phyloP scores from a whole-genome alignment of 1,140 invertebrate genomes.

The Drosophila triauraria region DNA sequence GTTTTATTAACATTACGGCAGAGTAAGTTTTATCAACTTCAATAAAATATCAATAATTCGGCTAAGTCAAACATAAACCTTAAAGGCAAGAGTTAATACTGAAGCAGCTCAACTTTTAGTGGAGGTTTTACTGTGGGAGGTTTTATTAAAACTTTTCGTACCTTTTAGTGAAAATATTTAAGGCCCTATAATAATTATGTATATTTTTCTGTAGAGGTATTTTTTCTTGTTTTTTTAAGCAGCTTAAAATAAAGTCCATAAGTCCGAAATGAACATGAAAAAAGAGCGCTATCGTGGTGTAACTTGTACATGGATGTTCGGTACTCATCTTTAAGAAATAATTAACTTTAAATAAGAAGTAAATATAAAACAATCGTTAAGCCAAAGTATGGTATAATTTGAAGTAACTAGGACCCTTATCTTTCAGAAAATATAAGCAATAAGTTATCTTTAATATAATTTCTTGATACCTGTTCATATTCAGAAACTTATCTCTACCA shows the following conservation, averaged over 20 bases:
- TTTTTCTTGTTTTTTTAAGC: background rate
- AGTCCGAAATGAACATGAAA: background rate
- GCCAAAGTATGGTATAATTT: too few species aligned
- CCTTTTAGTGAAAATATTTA: background rate
- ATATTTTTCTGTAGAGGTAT: too few species aligned
- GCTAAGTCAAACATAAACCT: background rate
- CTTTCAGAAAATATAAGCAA: background rate
- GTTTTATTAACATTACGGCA: background rate
- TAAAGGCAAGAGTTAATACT: background rate
- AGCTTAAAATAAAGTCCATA: background rate
- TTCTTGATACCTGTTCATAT: background rate
- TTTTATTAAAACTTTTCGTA: background rate
- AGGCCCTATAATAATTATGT: too few species aligned
- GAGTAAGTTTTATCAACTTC: background rate
- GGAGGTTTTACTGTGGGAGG: background rate
- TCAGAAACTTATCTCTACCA: constrained; percentile 11
- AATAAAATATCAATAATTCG: constrained; percentile 1
- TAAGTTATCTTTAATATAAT: background rate
- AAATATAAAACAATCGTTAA: too few species aligned
- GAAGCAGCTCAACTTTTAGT: background rate
- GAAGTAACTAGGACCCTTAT: too few species aligned
- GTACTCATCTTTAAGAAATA: too few species aligned
- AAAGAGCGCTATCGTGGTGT: background rate
- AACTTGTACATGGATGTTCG: background rate
- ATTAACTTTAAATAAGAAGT: too few species aligned